Conservation (phyloP, 1,140 invertebrate genomes). For the Cherax destructor region DNA sequence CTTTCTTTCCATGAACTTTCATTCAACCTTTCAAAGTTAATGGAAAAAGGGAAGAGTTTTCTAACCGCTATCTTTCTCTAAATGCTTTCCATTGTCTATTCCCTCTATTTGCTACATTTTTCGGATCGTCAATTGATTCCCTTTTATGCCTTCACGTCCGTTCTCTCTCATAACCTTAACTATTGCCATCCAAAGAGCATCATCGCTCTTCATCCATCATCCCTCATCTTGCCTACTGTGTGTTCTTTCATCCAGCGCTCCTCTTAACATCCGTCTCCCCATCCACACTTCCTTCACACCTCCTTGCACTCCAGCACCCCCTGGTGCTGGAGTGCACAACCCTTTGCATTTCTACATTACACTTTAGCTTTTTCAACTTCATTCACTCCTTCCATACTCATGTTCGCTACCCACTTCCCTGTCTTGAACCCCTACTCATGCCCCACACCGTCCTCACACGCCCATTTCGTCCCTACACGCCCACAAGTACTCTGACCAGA, state of each 20-base stretch:
- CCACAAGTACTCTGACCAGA: constrained; percentile 43
- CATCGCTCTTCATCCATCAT: neutral
- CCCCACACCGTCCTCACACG: neutral
- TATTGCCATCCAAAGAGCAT: too few relatives aligned
- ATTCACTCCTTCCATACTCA: neutral
- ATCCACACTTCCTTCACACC: neutral
- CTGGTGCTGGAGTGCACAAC: too few relatives aligned
- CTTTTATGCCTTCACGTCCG: too few relatives aligned
- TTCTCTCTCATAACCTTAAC: too few relatives aligned
- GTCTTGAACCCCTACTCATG: neutral
- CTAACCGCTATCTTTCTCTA: too few relatives aligned
- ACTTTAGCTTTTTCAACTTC: neutral
- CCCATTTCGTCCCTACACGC: neutral
- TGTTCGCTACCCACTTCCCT: neutral
- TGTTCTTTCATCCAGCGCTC: neutral
- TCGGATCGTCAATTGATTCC: too few relatives aligned
- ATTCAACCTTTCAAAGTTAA: too few relatives aligned
- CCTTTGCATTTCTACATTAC: neutral
- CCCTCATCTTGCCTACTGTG: neutral
- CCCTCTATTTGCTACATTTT: too few relatives aligned
- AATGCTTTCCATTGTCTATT: too few relatives aligned
- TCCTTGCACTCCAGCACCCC: too few relatives aligned
- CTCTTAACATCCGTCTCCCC: neutral
- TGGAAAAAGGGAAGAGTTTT: too few relatives aligned
- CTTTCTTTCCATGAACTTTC: too few relatives aligned